Evolutionary conservation across 2,888 invertebrate species (phyloP).

Genomic region (Troides aeacus): DNA sequence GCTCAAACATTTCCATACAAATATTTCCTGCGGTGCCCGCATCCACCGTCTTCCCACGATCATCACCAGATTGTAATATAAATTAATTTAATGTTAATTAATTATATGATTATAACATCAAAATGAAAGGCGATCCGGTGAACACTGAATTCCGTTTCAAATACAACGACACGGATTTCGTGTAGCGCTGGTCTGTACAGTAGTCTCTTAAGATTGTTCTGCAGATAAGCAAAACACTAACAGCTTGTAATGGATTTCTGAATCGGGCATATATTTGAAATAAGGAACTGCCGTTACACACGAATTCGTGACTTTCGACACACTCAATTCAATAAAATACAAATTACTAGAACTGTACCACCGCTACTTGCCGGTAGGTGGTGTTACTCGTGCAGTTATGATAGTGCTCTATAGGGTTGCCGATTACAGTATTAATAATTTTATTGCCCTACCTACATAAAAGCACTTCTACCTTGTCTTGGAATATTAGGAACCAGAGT

Average conservation of each 20-base stretch:
- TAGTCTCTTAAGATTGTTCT: slow-evolving; percentile 25
- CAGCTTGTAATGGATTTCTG: slow-evolving; percentile 31
- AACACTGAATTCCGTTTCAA: slow-evolving; percentile 16
- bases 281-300: slow-evolving; percentile 30
- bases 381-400: slow-evolving; percentile 16
- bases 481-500: too few species aligned
- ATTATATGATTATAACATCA: slow-evolving; percentile 2
- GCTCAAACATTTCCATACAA: too few species aligned
- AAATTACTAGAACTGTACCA: slow-evolving; percentile 23
- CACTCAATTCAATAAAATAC: slow-evolving; percentile 29
- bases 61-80: too few species aligned
- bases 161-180: slow-evolving; percentile 18
- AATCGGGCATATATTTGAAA: slow-evolving; percentile 30
- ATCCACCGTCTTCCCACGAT: too few species aligned
- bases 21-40: too few species aligned
- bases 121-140: slow-evolving; percentile 21
- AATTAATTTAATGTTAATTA: not conserved
- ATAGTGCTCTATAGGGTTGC: slow-evolving; percentile 20
- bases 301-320: slow-evolving; percentile 32
- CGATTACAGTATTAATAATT: not conserved
- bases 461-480: too few species aligned
- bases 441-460: not conserved
- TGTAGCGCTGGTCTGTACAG: slow-evolving; percentile 24
- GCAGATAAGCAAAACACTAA: slow-evolving; percentile 29
- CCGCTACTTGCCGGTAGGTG: slow-evolving; percentile 26